Conservation (phyloP, 2,113 vertebrate genomes). For the Entomyzon cyanotis region DNA sequence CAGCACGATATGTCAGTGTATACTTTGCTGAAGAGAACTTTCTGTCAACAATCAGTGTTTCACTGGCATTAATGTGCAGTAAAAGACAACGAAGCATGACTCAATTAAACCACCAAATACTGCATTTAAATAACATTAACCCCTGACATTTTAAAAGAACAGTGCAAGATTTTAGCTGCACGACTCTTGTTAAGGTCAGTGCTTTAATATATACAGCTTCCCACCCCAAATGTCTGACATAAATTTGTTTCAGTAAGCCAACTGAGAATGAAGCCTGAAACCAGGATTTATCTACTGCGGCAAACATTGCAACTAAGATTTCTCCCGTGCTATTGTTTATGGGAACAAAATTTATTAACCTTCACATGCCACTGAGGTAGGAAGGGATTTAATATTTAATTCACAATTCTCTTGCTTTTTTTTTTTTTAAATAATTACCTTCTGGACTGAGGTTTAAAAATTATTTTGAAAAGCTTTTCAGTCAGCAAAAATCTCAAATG, state of each 20-base stretch:
- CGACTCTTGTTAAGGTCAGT: constrained; percentile 53
- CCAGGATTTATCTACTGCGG: neutral
- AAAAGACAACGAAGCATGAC: constrained; percentile 75
- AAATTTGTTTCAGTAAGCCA: constrained; percentile 15
- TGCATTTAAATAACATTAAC: constrained; percentile 70
- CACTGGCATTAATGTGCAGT: constrained; percentile 62
- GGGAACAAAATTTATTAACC: neutral
- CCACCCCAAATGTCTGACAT: constrained; percentile 21
- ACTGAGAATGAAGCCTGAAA: constrained; percentile 17
- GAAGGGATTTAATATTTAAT: neutral
- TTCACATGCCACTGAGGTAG: neutral
- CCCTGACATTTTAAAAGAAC: constrained; percentile 65
- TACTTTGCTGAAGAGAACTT: constrained; percentile 52
- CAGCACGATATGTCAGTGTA: constrained; percentile 36
- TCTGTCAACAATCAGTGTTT: constrained; percentile 72
- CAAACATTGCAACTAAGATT: neutral
- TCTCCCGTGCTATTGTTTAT: neutral
- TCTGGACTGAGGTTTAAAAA: neutral
- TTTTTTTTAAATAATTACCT: neutral
- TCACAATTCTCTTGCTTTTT: neutral
- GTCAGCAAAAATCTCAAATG: neutral
- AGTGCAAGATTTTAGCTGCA: constrained; percentile 30
- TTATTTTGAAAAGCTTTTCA: neutral
- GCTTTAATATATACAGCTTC: constrained; percentile 54
- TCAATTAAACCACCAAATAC: constrained; percentile 66